Conservation (phyloP, 2,888 invertebrate genomes). For the Drosophila maculinotata region DNA sequence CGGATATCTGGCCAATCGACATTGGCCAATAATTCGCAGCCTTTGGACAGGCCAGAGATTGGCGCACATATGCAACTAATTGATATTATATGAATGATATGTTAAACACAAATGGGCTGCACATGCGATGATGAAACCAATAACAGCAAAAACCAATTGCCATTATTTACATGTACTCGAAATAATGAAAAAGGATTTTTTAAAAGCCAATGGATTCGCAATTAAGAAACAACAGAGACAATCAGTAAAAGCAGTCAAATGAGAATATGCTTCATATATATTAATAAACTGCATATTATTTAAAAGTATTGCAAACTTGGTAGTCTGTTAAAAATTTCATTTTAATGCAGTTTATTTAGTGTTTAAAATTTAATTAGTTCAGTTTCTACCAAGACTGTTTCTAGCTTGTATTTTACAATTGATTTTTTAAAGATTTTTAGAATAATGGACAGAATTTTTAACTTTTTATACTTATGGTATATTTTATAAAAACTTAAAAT, state of each 20-base stretch:
- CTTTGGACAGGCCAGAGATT: slow-evolving; percentile 26
- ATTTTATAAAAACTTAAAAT: too few species aligned
- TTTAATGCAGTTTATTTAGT: too few species aligned
- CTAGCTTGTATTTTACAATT: too few species aligned
- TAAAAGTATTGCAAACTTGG: too few species aligned
- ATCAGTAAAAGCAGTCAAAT: neutral
- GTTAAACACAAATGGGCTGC: slow-evolving; percentile 66
- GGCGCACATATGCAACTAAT: slow-evolving; percentile 73
- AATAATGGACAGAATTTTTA: too few species aligned
- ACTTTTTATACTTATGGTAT: too few species aligned
- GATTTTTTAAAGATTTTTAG: too few species aligned
- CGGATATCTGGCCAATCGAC: slow-evolving; percentile 39
- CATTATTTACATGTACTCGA: slow-evolving; percentile 58
- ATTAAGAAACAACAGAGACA: slow-evolving; percentile 40
- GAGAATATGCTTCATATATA: neutral
- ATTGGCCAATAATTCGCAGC: slow-evolving; percentile 67
- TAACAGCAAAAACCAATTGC: slow-evolving; percentile 41
- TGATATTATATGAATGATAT: slow-evolving; percentile 80
- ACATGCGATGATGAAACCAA: slow-evolving; percentile 49
- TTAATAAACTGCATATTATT: neutral
- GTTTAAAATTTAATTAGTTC: too few species aligned
- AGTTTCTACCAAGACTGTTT: too few species aligned
- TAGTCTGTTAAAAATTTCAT: too few species aligned
- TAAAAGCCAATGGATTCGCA: slow-evolving; percentile 43
- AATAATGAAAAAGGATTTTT: slow-evolving; percentile 30